A percentile compares a stretch with the other conserved stretches of the same genome.
Evolutionary conservation across 2,113 vertebrate genomes (phyloP).

Genomic region (Melanerpes aurifrons): DNA sequence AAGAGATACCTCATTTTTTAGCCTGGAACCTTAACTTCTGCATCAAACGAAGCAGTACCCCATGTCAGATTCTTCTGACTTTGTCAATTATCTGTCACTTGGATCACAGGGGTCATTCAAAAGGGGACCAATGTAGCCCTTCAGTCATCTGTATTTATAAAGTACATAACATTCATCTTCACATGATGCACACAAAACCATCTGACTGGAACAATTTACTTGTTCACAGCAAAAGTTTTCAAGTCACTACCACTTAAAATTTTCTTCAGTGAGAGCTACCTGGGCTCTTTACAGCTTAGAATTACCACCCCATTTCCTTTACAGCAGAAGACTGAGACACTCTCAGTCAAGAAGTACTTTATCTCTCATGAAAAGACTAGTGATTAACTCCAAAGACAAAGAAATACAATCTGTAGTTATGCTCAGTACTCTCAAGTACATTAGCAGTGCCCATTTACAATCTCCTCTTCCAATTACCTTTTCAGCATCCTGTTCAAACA

Average conservation of each 20-base stretch:
- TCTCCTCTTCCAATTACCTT: constrained; percentile 80
- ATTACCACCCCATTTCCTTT: neutral
- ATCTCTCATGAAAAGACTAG: neutral
- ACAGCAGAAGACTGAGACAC: neutral
- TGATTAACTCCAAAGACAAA: neutral
- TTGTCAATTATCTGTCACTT: neutral
- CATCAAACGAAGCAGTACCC: neutral
- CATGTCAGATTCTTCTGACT: neutral
- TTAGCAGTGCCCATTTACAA: accelerated
- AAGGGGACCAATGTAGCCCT: neutral
- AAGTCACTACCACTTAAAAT: neutral
- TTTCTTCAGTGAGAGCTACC: neutral
- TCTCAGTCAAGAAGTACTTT: neutral
- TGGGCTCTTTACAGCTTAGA: neutral
- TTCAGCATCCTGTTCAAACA: constrained; percentile 98
- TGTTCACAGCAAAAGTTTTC: neutral
- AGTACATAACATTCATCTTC: neutral
- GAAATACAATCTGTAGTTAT: neutral
- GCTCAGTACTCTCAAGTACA: neutral
- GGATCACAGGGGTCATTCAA: neutral
- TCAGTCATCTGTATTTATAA: neutral
- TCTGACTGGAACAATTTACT: neutral
- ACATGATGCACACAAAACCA: neutral
- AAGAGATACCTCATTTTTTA: constrained; percentile 30
- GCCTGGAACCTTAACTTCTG: neutral